Evolutionary conservation across 1,140 invertebrate genomes (phyloP).

Genomic region (Coelopa frigida): DNA sequence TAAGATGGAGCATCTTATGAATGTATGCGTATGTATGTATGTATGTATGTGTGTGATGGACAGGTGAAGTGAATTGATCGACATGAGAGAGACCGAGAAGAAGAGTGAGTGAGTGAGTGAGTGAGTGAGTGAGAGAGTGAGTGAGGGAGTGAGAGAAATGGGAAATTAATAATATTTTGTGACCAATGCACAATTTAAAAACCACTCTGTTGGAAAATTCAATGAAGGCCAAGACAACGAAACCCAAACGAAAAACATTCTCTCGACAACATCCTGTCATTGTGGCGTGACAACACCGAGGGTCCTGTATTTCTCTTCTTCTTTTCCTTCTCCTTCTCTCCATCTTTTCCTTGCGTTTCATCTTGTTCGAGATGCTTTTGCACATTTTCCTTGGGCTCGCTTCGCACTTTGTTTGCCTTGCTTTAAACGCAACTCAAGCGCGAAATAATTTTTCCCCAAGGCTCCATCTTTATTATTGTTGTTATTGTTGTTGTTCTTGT

Average conservation of each 20-base stretch:
- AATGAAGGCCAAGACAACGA: constrained; percentile 2
- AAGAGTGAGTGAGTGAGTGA: too few relatives aligned
- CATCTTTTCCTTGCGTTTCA: neutral
- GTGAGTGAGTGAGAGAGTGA: too few relatives aligned
- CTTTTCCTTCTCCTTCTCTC: neutral
- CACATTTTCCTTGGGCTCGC: too few relatives aligned
- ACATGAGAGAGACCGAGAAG: too few relatives aligned
- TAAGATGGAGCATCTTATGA: too few relatives aligned
- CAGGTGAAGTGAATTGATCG: too few relatives aligned
- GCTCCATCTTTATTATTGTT: constrained; percentile 6
- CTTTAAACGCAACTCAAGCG: too few relatives aligned
- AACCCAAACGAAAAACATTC: neutral
- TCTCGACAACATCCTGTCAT: neutral
- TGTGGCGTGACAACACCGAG: neutral
- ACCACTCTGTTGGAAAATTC: constrained; percentile 5
- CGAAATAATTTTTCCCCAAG: constrained; percentile 7
- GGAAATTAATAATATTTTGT: neutral
- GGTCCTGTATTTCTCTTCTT: neutral
- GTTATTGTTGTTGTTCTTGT: neutral
- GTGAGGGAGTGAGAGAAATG: too few relatives aligned
- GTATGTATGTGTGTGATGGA: too few relatives aligned
- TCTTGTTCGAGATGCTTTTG: neutral
- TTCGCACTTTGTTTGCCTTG: too few relatives aligned
- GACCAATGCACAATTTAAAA: constrained; percentile 4
- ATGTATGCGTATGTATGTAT: too few relatives aligned